Evolutionary conservation across 1,140 invertebrate genomes (phyloP).

Genomic region (Venustaconcha ellipsiformis): DNA sequence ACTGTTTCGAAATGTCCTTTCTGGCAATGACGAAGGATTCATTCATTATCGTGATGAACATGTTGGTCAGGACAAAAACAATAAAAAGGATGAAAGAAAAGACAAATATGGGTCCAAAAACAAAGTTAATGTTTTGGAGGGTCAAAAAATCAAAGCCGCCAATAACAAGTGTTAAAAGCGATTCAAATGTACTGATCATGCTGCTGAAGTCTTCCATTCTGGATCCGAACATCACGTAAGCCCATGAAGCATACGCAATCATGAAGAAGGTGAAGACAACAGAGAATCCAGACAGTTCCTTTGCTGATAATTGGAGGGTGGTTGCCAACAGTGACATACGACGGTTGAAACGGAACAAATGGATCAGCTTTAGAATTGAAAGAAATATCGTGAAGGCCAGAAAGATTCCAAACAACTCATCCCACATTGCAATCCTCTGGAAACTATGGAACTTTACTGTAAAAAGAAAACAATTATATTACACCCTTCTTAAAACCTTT

Average conservation of each 20-base stretch:
- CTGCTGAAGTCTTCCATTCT: conserved; percentile 68
- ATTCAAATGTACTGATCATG: conserved; percentile 60
- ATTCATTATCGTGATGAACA: conserved; percentile 73
- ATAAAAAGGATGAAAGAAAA: conserved; percentile 71
- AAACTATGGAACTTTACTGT: conserved; percentile 56
- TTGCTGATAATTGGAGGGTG: conserved; percentile 59
- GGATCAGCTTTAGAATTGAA: conserved; percentile 70
- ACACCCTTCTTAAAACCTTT: background rate
- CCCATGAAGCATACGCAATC: conserved; percentile 59
- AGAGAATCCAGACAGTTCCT: conserved; percentile 63
- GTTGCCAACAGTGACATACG: conserved; percentile 67
- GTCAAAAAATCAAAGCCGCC: conserved; percentile 42
- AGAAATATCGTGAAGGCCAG: conserved; percentile 70
- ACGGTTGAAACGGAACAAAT: conserved; percentile 72
- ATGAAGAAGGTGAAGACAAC: conserved; percentile 62
- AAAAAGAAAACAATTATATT: conserved; percentile 21
- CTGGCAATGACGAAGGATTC: conserved; percentile 70
- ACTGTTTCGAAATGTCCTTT: conserved; percentile 74
- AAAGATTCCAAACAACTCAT: conserved; percentile 67
- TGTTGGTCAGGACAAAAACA: conserved; percentile 72
- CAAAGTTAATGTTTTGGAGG: conserved; percentile 36
- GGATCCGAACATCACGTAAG: conserved; percentile 70
- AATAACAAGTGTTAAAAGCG: conserved; percentile 48
- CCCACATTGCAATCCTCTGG: conserved; percentile 52
- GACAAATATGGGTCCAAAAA: conserved; percentile 69